Percentiles rank a stretch among this genome's conserved stretches.
Evolutionary conservation across 2,113 vertebrate genomes (phyloP).

Genomic region (Fregata magnificens): DNA sequence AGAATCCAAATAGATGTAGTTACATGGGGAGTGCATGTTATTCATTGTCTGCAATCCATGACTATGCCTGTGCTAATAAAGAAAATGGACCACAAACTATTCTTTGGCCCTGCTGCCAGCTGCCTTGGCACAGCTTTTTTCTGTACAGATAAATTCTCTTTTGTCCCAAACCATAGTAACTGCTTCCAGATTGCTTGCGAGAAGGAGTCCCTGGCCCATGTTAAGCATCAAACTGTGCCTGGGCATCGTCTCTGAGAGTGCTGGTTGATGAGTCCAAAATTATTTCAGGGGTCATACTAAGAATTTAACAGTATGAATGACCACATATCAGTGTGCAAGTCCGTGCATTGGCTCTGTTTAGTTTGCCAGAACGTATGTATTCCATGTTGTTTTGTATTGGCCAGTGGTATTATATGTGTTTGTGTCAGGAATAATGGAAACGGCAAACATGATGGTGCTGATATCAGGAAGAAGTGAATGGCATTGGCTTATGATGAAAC

Average conservation of each 20-base stretch:
- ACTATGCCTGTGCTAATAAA: neutral
- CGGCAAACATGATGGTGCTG: neutral
- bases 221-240: neutral
- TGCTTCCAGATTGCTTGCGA: constrained; percentile 1
- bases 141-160: neutral
- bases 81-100: neutral
- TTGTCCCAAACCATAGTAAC: neutral
- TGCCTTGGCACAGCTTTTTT: neutral
- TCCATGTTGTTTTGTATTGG: neutral
- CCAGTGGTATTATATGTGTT: neutral
- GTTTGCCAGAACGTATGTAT: neutral
- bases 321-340: neutral
- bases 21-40: neutral
- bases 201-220: neutral
- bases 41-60: neutral
- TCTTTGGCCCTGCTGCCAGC: neutral
- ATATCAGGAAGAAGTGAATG: neutral
- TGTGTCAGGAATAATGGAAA: neutral
- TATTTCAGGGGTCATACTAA: neutral
- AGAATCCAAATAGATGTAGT: constrained; percentile 4
- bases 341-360: neutral
- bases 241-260: neutral
- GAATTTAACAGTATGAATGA: neutral
- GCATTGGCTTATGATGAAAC: neutral
- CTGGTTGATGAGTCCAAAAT: neutral